Conservation (phyloP, 1,140 invertebrate species). For the Plodia interpunctella region DNA sequence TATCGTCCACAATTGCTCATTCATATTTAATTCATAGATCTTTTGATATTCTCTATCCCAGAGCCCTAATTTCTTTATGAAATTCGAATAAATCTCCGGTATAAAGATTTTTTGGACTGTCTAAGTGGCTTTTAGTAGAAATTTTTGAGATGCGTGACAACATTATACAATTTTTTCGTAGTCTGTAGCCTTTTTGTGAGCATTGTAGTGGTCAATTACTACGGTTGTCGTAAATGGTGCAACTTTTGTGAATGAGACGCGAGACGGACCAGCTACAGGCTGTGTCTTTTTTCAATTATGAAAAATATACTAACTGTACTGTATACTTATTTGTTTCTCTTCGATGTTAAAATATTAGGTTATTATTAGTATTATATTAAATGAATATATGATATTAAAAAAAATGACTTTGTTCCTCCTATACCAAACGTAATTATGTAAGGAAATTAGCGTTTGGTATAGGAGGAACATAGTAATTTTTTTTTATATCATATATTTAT, state of each 20-base stretch:
- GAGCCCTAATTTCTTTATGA: conserved; percentile 46
- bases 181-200: conserved; percentile 32
- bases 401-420: too few species aligned
- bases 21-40: conserved; percentile 27
- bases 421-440: too few species aligned
- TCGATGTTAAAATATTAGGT: too few species aligned
- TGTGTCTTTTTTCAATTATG: too few species aligned
- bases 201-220: conserved; percentile 36
- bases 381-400: too few species aligned
- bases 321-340: too few species aligned
- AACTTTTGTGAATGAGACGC: conserved; percentile 27
- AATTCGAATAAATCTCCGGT: conserved; percentile 48
- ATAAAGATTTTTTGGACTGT: conserved; percentile 29
- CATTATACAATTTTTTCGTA: conserved; percentile 33
- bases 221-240: conserved; percentile 41
- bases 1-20: conserved; percentile 9
- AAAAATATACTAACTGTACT: too few species aligned
- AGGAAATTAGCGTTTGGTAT: too few species aligned
- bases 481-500: too few species aligned
- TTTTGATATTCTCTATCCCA: conserved; percentile 16
- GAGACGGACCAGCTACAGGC: not conserved
- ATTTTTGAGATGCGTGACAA: conserved; percentile 39
- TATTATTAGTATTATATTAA: too few species aligned
- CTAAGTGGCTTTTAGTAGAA: conserved; percentile 31
- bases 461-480: too few species aligned